These are phyloP conservation scores for Microhierax caerulescens DNA, from an alignment of 2,797 vertebrate species.

Conservation along the genomic window DNA sequence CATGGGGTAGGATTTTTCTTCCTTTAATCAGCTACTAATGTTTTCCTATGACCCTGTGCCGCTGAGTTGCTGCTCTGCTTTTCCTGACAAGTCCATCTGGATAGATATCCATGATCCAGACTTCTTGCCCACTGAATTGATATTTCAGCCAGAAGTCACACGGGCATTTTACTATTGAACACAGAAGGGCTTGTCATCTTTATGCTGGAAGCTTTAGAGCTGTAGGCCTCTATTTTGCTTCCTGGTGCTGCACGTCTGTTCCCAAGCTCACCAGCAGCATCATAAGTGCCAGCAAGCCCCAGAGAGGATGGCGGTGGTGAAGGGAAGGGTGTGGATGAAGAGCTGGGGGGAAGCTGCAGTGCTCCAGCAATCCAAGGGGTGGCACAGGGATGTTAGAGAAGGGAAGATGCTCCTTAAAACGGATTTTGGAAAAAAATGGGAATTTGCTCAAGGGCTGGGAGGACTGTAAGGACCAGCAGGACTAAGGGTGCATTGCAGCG, in stretches of 20 bases:
- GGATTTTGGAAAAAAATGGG: neutral
- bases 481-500: neutral
- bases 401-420: neutral
- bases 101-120: neutral
- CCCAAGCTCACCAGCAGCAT: neutral
- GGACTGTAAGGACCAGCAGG: neutral
- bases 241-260: neutral
- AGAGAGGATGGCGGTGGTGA: neutral
- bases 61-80: neutral
- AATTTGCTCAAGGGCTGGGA: neutral
- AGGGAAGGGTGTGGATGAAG: neutral
- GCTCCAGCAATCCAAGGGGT: neutral
- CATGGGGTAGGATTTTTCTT: neutral
- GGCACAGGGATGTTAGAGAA: neutral
- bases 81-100: neutral
- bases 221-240: neutral
- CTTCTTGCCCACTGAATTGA: neutral
- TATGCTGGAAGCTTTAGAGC: neutral
- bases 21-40: neutral
- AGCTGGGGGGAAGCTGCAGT: neutral
- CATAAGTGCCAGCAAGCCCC: neutral
- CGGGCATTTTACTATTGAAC: fast-evolving
- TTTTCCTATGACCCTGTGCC: neutral
- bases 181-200: neutral
- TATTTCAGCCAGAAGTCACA: neutral